Conservation (phyloP, 2,113 vertebrate genomes). For the Gymnobelideus leadbeateri region DNA sequence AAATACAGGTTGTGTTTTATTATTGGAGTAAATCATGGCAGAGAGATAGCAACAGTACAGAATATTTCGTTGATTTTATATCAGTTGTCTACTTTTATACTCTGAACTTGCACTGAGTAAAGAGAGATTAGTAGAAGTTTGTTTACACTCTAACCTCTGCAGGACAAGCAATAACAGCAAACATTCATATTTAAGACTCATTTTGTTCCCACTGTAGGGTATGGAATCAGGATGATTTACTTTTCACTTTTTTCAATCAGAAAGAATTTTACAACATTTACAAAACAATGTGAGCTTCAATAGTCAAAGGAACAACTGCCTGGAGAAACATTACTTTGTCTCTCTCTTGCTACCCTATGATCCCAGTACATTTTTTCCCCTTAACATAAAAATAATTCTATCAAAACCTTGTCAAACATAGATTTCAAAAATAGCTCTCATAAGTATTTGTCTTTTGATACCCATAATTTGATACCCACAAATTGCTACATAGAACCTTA, state of each 20-base stretch:
- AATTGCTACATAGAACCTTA: background rate
- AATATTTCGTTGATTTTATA: conserved; percentile 4
- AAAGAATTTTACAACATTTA: background rate
- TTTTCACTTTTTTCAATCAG: background rate
- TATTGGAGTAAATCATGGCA: background rate
- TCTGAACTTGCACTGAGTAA: background rate
- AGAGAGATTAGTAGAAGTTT: background rate
- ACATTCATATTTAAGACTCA: background rate
- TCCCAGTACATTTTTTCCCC: background rate
- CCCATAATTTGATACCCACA: background rate
- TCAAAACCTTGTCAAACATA: background rate
- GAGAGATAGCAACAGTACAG: background rate
- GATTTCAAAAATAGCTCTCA: background rate
- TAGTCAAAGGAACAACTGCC: background rate
- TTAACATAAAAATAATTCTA: background rate
- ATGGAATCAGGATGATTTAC: background rate
- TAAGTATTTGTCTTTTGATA: background rate
- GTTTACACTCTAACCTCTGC: background rate
- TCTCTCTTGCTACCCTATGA: background rate
- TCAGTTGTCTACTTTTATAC: background rate
- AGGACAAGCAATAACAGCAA: background rate
- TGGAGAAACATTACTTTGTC: background rate
- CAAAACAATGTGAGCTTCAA: background rate
- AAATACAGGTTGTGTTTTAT: background rate
- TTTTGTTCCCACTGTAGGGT: background rate